A percentile compares a stretch with the other conserved stretches of the same genome.
Evolutionary conservation across 53 echinoderm and acorn worm genomes (phyloP).

Genomic region (Crossaster papposus): DNA sequence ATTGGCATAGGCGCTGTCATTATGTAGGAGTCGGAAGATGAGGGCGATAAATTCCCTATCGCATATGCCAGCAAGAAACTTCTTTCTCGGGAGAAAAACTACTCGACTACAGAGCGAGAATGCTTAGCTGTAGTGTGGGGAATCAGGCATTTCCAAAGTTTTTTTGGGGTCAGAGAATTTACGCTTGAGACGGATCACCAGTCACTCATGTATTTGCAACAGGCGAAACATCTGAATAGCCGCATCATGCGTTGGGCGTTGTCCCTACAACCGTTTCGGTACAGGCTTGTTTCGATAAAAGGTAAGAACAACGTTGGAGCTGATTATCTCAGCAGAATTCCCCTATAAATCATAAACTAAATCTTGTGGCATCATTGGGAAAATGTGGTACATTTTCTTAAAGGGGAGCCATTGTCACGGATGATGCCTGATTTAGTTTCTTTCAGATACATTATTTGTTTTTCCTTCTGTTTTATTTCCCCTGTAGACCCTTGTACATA

Average conservation of each 20-base stretch:
- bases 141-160: constrained; percentile 17
- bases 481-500: no score
- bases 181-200: constrained; percentile 14
- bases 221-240: neutral
- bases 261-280: neutral
- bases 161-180: constrained; percentile 26
- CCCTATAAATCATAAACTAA: neutral
- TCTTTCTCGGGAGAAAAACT: neutral
- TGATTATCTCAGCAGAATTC: constrained; percentile 43
- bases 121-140: constrained; percentile 49
- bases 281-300: neutral
- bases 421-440: neutral
- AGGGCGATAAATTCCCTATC: constrained; percentile 16
- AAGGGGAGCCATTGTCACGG: constrained; percentile 6
- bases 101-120: constrained; percentile 6
- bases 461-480: no score
- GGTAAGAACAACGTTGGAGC: constrained; percentile 43
- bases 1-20: neutral
- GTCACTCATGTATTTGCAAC: neutral
- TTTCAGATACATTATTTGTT: no score
- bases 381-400: constrained; percentile 13
- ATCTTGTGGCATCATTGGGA: neutral
- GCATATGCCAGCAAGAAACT: constrained; percentile 9
- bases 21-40: constrained; percentile 9
- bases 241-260: constrained; percentile 12